Conservation (phyloP, 2,113 vertebrate species). For the Parotia lawesii region DNA sequence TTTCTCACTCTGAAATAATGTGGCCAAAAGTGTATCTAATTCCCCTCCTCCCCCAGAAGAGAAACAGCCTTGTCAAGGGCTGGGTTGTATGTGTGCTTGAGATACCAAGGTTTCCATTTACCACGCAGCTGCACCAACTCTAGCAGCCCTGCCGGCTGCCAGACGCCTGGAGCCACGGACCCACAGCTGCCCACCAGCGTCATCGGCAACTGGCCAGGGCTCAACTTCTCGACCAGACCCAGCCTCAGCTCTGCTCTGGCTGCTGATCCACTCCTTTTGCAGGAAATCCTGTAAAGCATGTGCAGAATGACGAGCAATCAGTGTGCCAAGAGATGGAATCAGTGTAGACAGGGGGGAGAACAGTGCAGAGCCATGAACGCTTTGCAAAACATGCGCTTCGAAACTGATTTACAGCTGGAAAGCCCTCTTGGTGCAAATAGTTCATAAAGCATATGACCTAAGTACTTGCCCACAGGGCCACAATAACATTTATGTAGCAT, state of each 20-base stretch:
- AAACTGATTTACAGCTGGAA: conserved; percentile 60
- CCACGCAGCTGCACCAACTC: conserved; percentile 56
- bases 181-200: conserved; percentile 45
- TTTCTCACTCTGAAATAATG: conserved; percentile 68
- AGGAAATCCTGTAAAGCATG: conserved; percentile 22
- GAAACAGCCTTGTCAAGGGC: conserved; percentile 64
- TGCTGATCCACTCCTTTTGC: not conserved
- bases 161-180: not conserved
- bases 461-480: conserved; percentile 72
- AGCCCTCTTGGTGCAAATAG: conserved; percentile 65
- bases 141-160: not conserved
- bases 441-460: conserved; percentile 72
- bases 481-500: conserved; percentile 79
- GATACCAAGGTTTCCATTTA: conserved; percentile 54
- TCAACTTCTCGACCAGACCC: not conserved
- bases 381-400: not conserved
- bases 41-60: conserved; percentile 52
- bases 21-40: conserved; percentile 68
- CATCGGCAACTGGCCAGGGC: not conserved
- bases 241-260: not conserved
- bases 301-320: not conserved
- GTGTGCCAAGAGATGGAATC: not conserved
- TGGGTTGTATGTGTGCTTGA: not conserved
- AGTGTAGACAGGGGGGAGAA: fast-evolving
- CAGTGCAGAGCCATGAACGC: not conserved